These are phyloP conservation scores for Turdus rufiventris DNA, from an alignment of 2,113 vertebrate species.

Conservation along the genomic window DNA sequence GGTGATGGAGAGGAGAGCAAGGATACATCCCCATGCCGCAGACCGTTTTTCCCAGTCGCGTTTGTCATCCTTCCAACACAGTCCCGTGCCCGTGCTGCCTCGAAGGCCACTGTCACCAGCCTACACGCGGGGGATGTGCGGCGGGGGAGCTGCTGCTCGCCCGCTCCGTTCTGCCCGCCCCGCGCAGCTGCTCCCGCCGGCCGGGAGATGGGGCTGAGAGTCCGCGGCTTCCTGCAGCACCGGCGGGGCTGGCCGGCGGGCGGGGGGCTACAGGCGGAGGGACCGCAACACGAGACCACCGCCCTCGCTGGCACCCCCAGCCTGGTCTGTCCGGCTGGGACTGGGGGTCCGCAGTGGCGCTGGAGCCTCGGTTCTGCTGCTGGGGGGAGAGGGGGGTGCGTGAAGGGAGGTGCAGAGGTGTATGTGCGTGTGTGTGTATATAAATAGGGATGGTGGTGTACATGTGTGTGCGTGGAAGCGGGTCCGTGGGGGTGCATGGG, in stretches of 20 bases:
- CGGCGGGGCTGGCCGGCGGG: not conserved
- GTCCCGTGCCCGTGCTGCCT: not conserved
- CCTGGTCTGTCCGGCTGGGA: not conserved
- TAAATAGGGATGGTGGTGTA: not conserved
- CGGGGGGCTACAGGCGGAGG: too few relatives aligned
- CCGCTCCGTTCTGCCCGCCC: not conserved
- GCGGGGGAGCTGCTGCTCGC: too few relatives aligned
- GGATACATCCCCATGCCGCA: not conserved
- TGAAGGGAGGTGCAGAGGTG: not conserved
- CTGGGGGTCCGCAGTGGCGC: not conserved
- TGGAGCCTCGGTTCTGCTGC: not conserved
- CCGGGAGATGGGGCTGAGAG: constrained; percentile 59
- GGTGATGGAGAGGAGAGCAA: not conserved
- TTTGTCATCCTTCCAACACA: not conserved
- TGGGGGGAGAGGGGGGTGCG: not conserved
- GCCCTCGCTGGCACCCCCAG: not conserved
- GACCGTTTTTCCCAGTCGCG: not conserved
- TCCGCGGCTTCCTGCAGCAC: not conserved
- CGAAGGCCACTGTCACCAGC: not conserved
- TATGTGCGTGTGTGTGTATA: not conserved
- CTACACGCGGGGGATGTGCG: not conserved
- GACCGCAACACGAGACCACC: too few relatives aligned
- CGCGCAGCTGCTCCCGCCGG: not conserved
- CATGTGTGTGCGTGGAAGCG: not conserved
- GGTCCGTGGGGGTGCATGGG: too few relatives aligned